Conservation (phyloP, 2,113 vertebrate species). For the Aphyosemion australe region DNA sequence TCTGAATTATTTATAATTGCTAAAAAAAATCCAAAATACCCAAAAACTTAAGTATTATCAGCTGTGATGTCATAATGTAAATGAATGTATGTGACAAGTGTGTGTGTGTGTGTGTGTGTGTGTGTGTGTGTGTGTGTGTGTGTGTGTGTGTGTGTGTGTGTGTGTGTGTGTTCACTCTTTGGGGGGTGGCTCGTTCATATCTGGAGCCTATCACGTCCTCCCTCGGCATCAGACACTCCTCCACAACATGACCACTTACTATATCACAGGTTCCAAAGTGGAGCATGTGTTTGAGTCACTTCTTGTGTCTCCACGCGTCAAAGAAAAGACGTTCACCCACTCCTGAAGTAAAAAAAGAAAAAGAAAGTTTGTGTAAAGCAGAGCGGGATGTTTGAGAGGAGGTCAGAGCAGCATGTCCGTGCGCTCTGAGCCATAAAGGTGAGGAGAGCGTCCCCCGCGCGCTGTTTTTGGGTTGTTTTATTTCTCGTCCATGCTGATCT, state of each 20-base stretch:
- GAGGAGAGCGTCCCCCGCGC: conserved; percentile 12
- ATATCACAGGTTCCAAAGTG: conserved; percentile 71
- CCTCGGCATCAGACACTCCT: conserved; percentile 64
- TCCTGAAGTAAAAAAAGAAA: conserved; percentile 14
- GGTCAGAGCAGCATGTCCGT: conserved; percentile 22
- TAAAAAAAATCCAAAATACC: too few relatives aligned
- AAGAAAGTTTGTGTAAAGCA: conserved; percentile 10
- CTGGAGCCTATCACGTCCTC: conserved; percentile 70
- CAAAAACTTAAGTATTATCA: too few relatives aligned
- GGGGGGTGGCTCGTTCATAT: conserved; percentile 47
- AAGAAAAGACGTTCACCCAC: conserved; percentile 38
- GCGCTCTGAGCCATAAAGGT: conserved; percentile 8
- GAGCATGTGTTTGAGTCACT: conserved; percentile 63
- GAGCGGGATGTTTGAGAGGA: conserved; percentile 16
- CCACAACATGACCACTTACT: conserved; percentile 68
- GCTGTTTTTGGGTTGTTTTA: not conserved
- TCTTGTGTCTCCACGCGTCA: conserved; percentile 47
- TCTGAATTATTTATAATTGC: too few relatives aligned
- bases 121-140: too few relatives aligned
- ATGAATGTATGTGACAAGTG: too few relatives aligned
- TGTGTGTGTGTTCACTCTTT: not conserved
- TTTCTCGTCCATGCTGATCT: conserved; percentile 5
- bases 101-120: too few relatives aligned
- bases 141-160: too few relatives aligned
- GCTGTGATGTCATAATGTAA: too few relatives aligned